Conservation (phyloP, 2,888 invertebrate species). For the Thymelicus acteon region DNA sequence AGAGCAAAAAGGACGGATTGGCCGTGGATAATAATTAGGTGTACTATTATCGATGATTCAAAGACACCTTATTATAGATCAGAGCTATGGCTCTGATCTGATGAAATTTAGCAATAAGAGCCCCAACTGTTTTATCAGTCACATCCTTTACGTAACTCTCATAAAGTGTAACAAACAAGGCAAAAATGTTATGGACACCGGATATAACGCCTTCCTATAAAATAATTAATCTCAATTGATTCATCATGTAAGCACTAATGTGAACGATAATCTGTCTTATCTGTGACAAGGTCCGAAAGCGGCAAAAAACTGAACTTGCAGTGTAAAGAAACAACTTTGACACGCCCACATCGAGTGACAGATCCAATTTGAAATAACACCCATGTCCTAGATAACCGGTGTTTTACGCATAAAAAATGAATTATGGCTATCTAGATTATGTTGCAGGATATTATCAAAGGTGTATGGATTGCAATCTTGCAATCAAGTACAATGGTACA, state of each 20-base stretch:
- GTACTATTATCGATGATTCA: too few relatives aligned
- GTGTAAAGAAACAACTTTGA: conserved; percentile 42
- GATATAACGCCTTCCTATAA: background rate
- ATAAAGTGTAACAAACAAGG: background rate
- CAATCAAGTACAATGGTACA: background rate
- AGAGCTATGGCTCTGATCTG: too few relatives aligned
- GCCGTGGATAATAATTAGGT: too few relatives aligned
- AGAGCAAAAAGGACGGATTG: too few relatives aligned
- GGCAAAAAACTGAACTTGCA: conserved; percentile 36
- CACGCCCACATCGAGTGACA: conserved; percentile 32
- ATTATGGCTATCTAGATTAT: background rate
- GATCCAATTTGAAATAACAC: conserved; percentile 30
- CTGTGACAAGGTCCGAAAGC: conserved; percentile 40
- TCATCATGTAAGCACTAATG: conserved; percentile 12
- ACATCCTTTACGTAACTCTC: too few relatives aligned
- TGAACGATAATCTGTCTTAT: conserved; percentile 32
- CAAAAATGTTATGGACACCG: background rate
- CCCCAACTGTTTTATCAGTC: too few relatives aligned
- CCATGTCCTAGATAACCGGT: conserved; percentile 34
- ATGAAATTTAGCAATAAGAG: too few relatives aligned
- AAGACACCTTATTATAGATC: too few relatives aligned
- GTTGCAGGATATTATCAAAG: background rate
- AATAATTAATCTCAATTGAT: conserved; percentile 14
- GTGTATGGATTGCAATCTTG: background rate
- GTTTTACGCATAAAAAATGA: conserved; percentile 25